Conservation (phyloP, 64 coral and sea anemone species). For the Acropora yongei region DNA sequence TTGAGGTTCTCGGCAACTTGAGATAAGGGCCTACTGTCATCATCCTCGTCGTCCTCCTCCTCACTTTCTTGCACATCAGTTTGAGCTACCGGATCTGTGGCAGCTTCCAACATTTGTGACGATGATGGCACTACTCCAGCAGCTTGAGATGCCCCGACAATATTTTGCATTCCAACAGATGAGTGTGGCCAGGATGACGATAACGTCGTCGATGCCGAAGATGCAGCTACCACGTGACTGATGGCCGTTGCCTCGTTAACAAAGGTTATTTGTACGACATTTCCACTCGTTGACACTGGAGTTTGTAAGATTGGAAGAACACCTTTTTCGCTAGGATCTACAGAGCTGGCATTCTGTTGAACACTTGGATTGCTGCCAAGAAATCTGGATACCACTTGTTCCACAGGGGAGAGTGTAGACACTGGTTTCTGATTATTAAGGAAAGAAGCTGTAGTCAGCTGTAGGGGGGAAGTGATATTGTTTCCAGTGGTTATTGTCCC, state of each 20-base stretch:
- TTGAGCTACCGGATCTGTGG: neutral
- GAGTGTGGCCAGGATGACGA: neutral
- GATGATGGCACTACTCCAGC: neutral
- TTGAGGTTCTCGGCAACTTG: slow-evolving; percentile 50
- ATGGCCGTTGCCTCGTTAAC: slow-evolving; percentile 65
- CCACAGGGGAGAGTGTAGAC: neutral
- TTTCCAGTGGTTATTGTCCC: neutral
- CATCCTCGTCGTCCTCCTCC: slow-evolving; percentile 28
- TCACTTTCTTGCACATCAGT: slow-evolving; percentile 15
- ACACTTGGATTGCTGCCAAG: neutral
- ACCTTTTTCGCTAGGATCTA: slow-evolving; percentile 2
- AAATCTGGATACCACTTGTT: neutral
- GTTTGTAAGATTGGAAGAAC: slow-evolving; percentile 31
- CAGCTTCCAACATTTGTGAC: neutral
- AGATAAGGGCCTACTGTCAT: slow-evolving; percentile 58
- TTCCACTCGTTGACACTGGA: slow-evolving; percentile 23
- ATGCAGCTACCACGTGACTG: slow-evolving; percentile 54
- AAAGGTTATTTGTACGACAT: slow-evolving; percentile 68
- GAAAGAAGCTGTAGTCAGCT: neutral
- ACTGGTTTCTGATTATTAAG: neutral
- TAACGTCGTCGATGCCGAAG: neutral
- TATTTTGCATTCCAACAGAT: slow-evolving; percentile 1
- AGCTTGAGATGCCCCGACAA: neutral
- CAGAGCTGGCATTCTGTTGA: neutral
- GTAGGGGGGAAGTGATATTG: neutral